Evolutionary conservation across 2,797 vertebrate genomes (phyloP).

Genomic region (Argentina silus): DNA sequence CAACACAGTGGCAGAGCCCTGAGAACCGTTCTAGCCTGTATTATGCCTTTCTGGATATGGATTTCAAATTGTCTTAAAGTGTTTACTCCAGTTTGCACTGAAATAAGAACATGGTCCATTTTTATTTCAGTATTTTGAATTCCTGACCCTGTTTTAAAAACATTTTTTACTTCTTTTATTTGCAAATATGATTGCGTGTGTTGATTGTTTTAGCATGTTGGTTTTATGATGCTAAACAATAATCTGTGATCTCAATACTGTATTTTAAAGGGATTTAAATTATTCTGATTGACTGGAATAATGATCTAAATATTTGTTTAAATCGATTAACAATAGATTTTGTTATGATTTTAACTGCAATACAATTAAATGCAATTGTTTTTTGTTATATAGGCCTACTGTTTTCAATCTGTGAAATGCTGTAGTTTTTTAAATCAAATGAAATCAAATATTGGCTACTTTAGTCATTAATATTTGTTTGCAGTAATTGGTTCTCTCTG

Average conservation of each 20-base stretch:
- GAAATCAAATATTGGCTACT: neutral
- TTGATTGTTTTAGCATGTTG: neutral
- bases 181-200: neutral
- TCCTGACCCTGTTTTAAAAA: neutral
- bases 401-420: constrained; percentile 13
- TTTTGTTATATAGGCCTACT: neutral
- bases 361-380: neutral
- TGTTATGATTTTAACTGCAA: neutral
- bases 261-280: neutral
- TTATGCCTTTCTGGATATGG: constrained; percentile 5
- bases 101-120: neutral
- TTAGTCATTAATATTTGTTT: neutral
- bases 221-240: neutral
- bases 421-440: constrained; percentile 5
- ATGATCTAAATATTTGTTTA: constrained; percentile 5
- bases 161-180: too few species aligned
- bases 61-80: neutral
- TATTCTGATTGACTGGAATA: neutral
- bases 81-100: neutral
- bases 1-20: constrained; percentile 18
- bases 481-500: neutral
- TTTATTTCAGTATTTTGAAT: neutral
- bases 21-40: neutral
- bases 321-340: neutral
- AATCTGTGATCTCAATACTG: neutral